phyloP scores from a whole-genome alignment of 2,113 vertebrate genomes.

The Phalacrocorax brasilianus region DNA sequence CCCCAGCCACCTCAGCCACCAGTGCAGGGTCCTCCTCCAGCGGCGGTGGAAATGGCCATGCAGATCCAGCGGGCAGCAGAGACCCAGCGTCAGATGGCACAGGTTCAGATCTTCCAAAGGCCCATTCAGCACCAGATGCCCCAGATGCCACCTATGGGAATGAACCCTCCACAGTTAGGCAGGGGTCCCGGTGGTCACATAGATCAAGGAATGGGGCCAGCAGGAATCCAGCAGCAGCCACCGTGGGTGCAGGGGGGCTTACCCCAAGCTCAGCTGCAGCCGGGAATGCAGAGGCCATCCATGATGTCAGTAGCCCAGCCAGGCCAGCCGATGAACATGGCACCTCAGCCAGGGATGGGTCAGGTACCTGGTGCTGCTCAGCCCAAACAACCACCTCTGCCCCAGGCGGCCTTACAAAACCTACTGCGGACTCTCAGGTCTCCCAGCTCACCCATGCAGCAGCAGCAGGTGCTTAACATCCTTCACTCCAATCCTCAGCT shows the following conservation, averaged over 20 bases:
- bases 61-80: constrained; percentile 96
- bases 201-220: constrained; percentile 78
- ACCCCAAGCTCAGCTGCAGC: constrained; percentile 83
- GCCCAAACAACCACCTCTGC: constrained; percentile 78
- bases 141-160: constrained; percentile 84
- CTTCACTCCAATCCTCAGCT: constrained; percentile 96
- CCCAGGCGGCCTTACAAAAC: constrained; percentile 85
- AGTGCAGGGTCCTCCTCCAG: constrained; percentile 87
- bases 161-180: constrained; percentile 82
- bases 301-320: constrained; percentile 90
- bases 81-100: constrained; percentile 94
- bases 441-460: constrained; percentile 86
- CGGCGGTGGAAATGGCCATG: constrained; percentile 97
- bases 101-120: constrained; percentile 87
- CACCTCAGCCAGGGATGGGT: constrained; percentile 80
- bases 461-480: constrained; percentile 95
- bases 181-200: constrained; percentile 78
- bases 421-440: constrained; percentile 83
- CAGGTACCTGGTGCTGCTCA: constrained; percentile 79
- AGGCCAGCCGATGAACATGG: constrained; percentile 83
- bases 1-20: constrained; percentile 72
- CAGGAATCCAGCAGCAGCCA: constrained; percentile 78
- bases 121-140: constrained; percentile 88
- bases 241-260: constrained; percentile 82
- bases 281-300: constrained; percentile 85